Percentiles rank a stretch among this genome's conserved stretches.
Conservation (phyloP, 2,888 invertebrate species). For the Thymelicus lineola region DNA sequence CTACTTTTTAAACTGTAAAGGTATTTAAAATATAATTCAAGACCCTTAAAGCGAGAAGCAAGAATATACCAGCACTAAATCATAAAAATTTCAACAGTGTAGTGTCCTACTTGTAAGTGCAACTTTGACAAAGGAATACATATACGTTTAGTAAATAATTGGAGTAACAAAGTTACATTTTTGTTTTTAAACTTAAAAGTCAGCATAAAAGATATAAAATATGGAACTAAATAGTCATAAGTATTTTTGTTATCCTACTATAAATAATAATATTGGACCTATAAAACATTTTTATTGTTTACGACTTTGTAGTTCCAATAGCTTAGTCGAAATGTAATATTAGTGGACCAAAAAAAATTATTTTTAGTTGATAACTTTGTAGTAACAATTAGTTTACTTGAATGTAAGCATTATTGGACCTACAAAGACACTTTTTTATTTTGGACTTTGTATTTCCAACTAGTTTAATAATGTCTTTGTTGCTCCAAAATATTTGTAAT, state of each 20-base stretch:
- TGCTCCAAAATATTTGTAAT: conserved; percentile 30
- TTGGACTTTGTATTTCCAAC: no score
- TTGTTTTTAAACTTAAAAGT: conserved; percentile 36
- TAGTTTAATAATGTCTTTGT: conserved; percentile 32
- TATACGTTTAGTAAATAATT: conserved; percentile 13
- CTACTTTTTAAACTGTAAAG: not conserved
- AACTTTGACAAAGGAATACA: conserved; percentile 10
- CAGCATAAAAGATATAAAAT: conserved; percentile 30
- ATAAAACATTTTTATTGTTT: conserved; percentile 6
- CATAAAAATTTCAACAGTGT: no score
- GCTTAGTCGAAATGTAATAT: conserved; percentile 22
- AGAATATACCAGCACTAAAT: no score
- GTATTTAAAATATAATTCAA: not conserved
- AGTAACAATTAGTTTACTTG: conserved; percentile 34
- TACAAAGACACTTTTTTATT: conserved; percentile 33
- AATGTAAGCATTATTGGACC: conserved; percentile 35
- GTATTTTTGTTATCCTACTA: conserved; percentile 1
- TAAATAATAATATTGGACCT: conserved; percentile 14
- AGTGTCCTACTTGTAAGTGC: no score
- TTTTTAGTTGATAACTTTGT: conserved; percentile 37
- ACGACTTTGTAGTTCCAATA: conserved; percentile 6
- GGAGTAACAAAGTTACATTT: conserved; percentile 35
- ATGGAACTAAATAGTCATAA: conserved; percentile 24
- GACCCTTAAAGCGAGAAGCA: conserved; percentile 9
- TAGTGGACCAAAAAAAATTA: conserved; percentile 34